Percentiles rank a stretch among this genome's conserved stretches.
Conservation (phyloP, 2,797 vertebrate genomes). For the Babyrousa celebensis region DNA sequence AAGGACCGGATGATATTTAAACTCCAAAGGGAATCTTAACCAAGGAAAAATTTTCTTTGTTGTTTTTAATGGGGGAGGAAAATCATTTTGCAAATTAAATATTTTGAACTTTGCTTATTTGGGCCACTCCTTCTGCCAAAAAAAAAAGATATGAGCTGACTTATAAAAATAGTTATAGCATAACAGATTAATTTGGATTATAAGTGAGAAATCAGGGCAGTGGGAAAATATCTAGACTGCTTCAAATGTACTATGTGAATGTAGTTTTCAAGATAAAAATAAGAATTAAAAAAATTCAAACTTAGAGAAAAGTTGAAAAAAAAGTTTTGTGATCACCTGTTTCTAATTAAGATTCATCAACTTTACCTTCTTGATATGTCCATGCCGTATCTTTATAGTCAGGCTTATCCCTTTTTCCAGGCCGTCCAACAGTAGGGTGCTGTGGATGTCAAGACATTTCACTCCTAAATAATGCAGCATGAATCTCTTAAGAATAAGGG, state of each 20-base stretch:
- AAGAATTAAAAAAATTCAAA: neutral
- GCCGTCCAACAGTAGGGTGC: neutral
- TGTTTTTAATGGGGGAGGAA: neutral
- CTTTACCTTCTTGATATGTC: neutral
- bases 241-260: constrained; percentile 24
- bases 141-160: neutral
- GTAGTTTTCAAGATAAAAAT: constrained; percentile 64
- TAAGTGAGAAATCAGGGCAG: constrained; percentile 64
- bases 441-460: neutral
- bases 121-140: constrained; percentile 26
- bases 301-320: neutral
- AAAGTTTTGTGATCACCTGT: neutral
- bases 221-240: constrained; percentile 3
- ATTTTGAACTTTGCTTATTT: constrained; percentile 70
- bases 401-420: neutral
- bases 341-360: neutral
- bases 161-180: constrained; percentile 30
- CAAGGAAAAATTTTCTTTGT: constrained; percentile 21
- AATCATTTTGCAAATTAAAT: constrained; percentile 66
- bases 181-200: constrained; percentile 73
- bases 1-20: constrained; percentile 46
- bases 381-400: neutral
- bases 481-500: neutral
- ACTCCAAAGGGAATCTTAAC: constrained; percentile 49
- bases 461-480: neutral